phyloP scores from a whole-genome alignment of 2,888 invertebrate genomes.

The Linnaemya tessellans region DNA sequence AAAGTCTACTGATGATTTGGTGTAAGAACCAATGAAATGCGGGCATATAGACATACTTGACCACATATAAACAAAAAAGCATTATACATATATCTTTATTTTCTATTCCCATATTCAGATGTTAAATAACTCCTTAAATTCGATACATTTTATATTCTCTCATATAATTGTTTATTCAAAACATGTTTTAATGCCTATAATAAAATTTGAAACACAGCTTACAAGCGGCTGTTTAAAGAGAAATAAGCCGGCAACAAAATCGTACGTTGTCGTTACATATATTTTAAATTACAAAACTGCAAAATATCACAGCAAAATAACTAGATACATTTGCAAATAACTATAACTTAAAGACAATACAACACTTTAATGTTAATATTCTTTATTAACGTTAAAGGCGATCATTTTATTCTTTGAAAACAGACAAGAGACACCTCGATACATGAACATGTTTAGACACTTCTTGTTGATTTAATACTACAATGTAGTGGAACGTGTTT shows the following conservation, averaged over 20 bases:
- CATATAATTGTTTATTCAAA: slow-evolving; percentile 48
- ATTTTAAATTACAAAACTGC: slow-evolving; percentile 16
- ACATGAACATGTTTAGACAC: slow-evolving; percentile 50
- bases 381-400: background rate
- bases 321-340: slow-evolving; percentile 3
- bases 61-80: too few species aligned
- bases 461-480: slow-evolving; percentile 60
- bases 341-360: slow-evolving; percentile 14
- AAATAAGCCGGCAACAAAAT: slow-evolving; percentile 9
- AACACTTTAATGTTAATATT: slow-evolving; percentile 24
- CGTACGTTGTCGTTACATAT: too few species aligned
- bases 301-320: slow-evolving; percentile 26
- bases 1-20: too few species aligned
- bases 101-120: background rate
- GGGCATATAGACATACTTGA: too few species aligned
- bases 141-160: slow-evolving; percentile 23
- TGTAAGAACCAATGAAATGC: too few species aligned
- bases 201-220: background rate
- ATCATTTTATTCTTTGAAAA: slow-evolving; percentile 28
- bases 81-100: too few species aligned
- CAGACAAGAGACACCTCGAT: slow-evolving; percentile 44
- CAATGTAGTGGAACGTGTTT: slow-evolving; percentile 55
- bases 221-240: background rate
- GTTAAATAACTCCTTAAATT: slow-evolving; percentile 8
- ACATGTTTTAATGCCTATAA: slow-evolving; percentile 23